phyloP scores from a whole-genome alignment of 2,888 invertebrate genomes.

The Lasius fuliginosus region DNA sequence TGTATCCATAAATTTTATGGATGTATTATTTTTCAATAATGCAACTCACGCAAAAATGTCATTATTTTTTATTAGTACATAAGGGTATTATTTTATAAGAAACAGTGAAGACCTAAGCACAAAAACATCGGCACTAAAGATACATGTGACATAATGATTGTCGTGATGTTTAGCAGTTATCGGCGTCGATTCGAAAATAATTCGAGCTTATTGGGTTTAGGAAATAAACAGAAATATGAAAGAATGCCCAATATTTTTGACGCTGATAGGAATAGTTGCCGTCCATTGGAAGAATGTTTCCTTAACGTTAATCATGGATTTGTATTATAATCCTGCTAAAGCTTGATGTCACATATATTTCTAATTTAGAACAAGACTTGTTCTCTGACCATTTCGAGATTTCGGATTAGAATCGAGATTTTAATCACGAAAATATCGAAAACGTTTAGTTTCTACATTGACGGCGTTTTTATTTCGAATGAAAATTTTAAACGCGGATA shows the following conservation, averaged over 20 bases:
- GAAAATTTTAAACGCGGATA: constrained; percentile 21
- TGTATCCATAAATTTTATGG: not conserved
- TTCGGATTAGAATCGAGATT: no score
- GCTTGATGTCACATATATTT: constrained; percentile 2
- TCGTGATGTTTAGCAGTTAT: constrained; percentile 3
- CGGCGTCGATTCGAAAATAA: not conserved
- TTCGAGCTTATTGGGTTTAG: not conserved
- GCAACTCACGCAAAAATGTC: not conserved
- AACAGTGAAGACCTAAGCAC: not conserved
- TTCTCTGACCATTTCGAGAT: not conserved
- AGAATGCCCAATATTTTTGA: constrained; percentile 26
- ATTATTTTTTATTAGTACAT: not conserved
- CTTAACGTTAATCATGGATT: not conserved
- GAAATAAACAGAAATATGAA: constrained; percentile 10
- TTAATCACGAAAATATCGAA: not conserved
- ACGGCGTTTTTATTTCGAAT: not conserved
- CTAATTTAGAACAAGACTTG: not conserved
- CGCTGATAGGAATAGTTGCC: constrained; percentile 63
- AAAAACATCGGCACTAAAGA: constrained; percentile 33
- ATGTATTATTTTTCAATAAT: constrained; percentile 4
- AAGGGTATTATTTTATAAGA: not conserved
- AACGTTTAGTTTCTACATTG: not conserved
- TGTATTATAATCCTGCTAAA: constrained; percentile 6
- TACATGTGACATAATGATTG: constrained; percentile 4
- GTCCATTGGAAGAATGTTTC: constrained; percentile 62